Base-by-base conservation (phyloP, 2,797 vertebrate species). In the Vultur gryphus region DNA sequence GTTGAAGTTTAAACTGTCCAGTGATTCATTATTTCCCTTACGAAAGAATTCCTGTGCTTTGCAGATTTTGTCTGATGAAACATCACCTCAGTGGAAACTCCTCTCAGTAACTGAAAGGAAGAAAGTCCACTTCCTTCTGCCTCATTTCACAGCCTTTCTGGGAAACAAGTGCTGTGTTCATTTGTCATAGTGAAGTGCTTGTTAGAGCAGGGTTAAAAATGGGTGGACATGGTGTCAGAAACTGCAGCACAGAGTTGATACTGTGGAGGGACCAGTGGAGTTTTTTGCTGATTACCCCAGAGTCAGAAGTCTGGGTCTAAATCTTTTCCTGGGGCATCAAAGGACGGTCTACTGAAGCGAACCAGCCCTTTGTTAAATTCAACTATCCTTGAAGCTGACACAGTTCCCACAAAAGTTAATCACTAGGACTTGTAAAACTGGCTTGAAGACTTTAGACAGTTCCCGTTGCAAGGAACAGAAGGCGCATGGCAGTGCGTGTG, bases 111-210 rank as follows among this genome's bases (percentile, higher is more conserved):
- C 87, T 58, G 75, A 78, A 77, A 79, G 69, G 84, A 93, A 57
- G 94, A 97, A 97, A 92, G 89, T 96, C 79, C 77, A 70, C 44
- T 93, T 93, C 95, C 90, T 91, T 95, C 95, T 93, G 89, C 87
- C 87, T 96, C 84, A 64, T 95, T 95, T 94, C 90, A 72, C 75
- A 55, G 89, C 76, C 69, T 87, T 96, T 89, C 67, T 94, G 90
- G 67, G 81, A 87, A 89, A 61, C 52, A 79, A 92, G 57, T 25
- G 37, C 81, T 55, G 29, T 67, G 64, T 57, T 82, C 59, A 20
- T 84, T 55, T 94, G 86, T 93, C 73, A 35, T 14, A 77, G 75
- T 23, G 71, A 83, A 79, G 52, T 23, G 57, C 71, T 92, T 43
- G 76, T 86, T 86, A 89, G 71, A 91, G 85, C 39, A 7, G 9